Base-by-base conservation (phyloP, 2,113 vertebrate genomes). In the Ictidomys tridecemlineatus region DNA sequence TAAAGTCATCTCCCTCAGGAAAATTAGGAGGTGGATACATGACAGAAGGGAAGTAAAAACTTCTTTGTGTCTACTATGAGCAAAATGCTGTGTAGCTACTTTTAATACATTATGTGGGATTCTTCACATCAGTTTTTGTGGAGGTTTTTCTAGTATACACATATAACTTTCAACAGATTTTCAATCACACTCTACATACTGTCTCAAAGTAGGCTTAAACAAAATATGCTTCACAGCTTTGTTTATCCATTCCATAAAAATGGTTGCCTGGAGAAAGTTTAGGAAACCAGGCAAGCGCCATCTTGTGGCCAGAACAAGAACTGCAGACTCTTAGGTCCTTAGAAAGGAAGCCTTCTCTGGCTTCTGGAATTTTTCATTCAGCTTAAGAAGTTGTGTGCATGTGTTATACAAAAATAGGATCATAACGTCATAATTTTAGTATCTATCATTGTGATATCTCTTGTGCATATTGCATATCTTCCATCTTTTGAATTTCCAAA, bases 221-320 rank as follows among this genome's bases (percentile, higher is more conserved):
- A 90, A 92, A 97, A 87, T 42, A 80, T 1, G 11, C 79, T 69
- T 82, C 58, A 92, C 26, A 88, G 82, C n/a, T 96, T 94, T 93
- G 80, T 89, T 93, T 87, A 48, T 84, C 58, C 85, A 91, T 65
- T 87, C 93, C 73, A 72, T 94, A 92, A 95, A 97, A 95, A 90
- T 56, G 61, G 65, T 67, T 84, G 79, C 79, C 42, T 94, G 28
- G 42, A 95, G 12, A 90, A 96, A 78, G 72, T 95, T 94, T 56
- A 85, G 78, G 48, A 74, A 85, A 89, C 45, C 34, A 80, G 53
- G 30, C n/a, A 92, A 39, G n/a, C 14, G 5, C 88, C 85, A 92
- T 85, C 94, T 96, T 77, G 85, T 96, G 94, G 70, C 34, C n/a
- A 92, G 63, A 96, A 76, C 5, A 30, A 87, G 63, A 96, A 96